A percentile compares a stretch with the other conserved stretches of the same genome.
phyloP scores from a whole-genome alignment of 2,888 invertebrate species.

The Lycophotia porphyrea region DNA sequence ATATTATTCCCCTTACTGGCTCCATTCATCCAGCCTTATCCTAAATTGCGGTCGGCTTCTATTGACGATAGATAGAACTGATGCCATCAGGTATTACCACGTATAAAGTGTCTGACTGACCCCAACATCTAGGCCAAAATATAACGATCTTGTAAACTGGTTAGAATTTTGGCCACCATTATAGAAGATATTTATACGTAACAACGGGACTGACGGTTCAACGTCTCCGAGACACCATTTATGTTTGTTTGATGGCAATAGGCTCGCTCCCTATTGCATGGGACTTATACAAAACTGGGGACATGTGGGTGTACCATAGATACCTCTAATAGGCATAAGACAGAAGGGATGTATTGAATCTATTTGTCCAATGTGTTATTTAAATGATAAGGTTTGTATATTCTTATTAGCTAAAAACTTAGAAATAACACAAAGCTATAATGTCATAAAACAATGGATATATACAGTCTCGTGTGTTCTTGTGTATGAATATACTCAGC shows the following conservation, averaged over 20 bases:
- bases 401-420: not conserved
- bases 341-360: not conserved
- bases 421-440: slow-evolving; percentile 11
- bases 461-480: slow-evolving; percentile 1
- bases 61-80: slow-evolving; percentile 6
- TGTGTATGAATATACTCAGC: not conserved
- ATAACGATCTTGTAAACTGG: slow-evolving; percentile 13
- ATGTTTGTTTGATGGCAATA: not conserved
- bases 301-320: not conserved
- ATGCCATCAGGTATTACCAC: not conserved
- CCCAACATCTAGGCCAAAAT: slow-evolving; percentile 6
- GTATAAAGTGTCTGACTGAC: slow-evolving; percentile 20
- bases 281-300: not conserved
- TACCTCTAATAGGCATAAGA: not conserved
- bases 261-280: not conserved
- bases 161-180: not conserved
- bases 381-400: not conserved
- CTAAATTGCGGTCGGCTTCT: not conserved
- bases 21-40: slow-evolving; percentile 17
- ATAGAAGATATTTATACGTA: not conserved
- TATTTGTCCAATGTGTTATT: not conserved
- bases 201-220: slow-evolving; percentile 8
- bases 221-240: not conserved
- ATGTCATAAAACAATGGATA: slow-evolving; percentile 23
- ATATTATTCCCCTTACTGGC: not conserved